Evolutionary conservation across 2,113 vertebrate species (phyloP).

Genomic region (Coptodon bakossiorum): DNA sequence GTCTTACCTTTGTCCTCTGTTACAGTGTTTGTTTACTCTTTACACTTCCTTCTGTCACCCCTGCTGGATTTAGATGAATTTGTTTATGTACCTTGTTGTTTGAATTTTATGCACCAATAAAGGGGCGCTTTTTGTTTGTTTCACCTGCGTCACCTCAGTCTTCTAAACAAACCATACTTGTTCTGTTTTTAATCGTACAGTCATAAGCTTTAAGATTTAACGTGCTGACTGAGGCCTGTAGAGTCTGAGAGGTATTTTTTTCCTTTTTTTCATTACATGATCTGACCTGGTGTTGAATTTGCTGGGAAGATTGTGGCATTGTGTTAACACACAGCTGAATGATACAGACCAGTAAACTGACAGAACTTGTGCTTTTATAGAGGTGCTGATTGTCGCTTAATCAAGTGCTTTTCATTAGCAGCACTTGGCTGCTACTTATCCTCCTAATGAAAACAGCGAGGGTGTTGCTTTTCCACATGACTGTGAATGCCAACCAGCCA

Average conservation of each 20-base stretch:
- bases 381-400: not conserved
- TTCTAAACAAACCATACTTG: not conserved
- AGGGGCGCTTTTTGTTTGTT: not conserved
- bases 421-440: not conserved
- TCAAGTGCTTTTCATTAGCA: not conserved
- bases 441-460: not conserved
- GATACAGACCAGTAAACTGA: not conserved
- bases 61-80: not conserved
- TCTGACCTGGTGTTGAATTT: not conserved
- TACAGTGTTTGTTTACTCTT: not conserved
- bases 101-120: not conserved
- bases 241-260: not conserved
- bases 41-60: not conserved
- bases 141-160: not conserved
- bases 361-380: not conserved
- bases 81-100: not conserved
- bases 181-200: not conserved
- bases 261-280: not conserved
- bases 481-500: not conserved
- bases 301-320: not conserved
- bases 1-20: not conserved
- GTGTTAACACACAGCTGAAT: not conserved
- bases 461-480: not conserved
- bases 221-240: not conserved
- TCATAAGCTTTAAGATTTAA: not conserved